phyloP scores from a whole-genome alignment of 2,797 vertebrate species.

The Zalophus californianus region DNA sequence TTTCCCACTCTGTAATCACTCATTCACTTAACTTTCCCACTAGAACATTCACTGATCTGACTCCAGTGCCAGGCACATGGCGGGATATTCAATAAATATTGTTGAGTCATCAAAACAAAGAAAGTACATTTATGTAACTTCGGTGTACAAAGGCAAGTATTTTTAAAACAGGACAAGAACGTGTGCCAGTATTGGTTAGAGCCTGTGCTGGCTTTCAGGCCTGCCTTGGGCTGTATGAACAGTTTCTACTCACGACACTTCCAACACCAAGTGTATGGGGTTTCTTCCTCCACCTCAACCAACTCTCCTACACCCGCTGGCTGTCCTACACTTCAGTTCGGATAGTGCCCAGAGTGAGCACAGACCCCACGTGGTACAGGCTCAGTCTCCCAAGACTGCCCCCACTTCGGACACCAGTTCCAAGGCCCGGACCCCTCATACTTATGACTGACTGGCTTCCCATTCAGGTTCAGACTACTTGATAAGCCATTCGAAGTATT shows the following conservation, averaged over 20 bases:
- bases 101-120: not conserved
- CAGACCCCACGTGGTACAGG: not conserved
- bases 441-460: not conserved
- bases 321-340: not conserved
- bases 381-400: not conserved
- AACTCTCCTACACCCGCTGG: not conserved
- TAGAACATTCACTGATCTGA: not conserved
- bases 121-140: not conserved
- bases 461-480: too few relatives aligned
- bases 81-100: not conserved
- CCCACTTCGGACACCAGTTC: not conserved
- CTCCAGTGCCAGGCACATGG: not conserved
- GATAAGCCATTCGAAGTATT: too few relatives aligned
- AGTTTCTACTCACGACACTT: not conserved
- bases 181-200: not conserved
- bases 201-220: not conserved
- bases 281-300: not conserved
- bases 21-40: not conserved
- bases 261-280: not conserved
- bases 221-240: not conserved
- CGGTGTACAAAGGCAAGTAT: not conserved
- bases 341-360: not conserved
- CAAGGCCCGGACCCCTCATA: not conserved
- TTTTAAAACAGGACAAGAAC: not conserved
- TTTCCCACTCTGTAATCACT: too few relatives aligned